Conservation (phyloP, 2,113 vertebrate genomes). For the Prochilodus magdalenae region DNA sequence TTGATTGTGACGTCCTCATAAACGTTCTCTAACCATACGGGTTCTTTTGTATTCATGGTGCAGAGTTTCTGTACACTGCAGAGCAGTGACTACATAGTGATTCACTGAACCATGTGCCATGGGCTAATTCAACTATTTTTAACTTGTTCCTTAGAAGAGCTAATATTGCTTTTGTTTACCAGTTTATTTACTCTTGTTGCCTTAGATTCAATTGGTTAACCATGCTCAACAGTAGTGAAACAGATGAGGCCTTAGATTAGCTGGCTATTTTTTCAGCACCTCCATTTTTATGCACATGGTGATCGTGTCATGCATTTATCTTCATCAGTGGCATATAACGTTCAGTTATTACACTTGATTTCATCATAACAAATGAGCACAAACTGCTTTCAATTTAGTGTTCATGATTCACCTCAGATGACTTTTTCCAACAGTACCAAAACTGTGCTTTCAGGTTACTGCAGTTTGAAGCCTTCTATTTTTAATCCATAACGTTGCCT, state of each 20-base stretch:
- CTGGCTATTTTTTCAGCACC: constrained; percentile 9
- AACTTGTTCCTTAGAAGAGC: constrained; percentile 23
- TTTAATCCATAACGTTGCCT: neutral
- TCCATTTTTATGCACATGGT: neutral
- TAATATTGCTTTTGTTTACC: constrained; percentile 31
- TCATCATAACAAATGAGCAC: neutral
- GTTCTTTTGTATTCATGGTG: neutral
- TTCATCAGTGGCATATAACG: neutral
- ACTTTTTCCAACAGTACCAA: neutral
- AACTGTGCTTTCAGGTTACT: neutral
- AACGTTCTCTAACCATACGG: too few relatives aligned
- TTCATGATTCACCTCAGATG: neutral
- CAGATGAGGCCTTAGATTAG: constrained; percentile 62
- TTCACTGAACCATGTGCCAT: constrained; percentile 2
- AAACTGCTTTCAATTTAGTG: neutral
- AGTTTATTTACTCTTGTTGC: constrained; percentile 49
- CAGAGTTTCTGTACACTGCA: neutral
- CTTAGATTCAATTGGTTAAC: constrained; percentile 17
- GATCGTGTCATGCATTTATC: neutral
- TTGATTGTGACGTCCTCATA: neutral
- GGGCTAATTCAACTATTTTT: constrained; percentile 47
- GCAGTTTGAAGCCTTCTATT: neutral
- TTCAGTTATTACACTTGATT: too few relatives aligned
- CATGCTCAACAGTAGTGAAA: constrained; percentile 45
- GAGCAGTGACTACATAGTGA: neutral